Evolutionary conservation across 2,113 vertebrate genomes (phyloP).

Genomic region (Melanotaenia duboulayi): DNA sequence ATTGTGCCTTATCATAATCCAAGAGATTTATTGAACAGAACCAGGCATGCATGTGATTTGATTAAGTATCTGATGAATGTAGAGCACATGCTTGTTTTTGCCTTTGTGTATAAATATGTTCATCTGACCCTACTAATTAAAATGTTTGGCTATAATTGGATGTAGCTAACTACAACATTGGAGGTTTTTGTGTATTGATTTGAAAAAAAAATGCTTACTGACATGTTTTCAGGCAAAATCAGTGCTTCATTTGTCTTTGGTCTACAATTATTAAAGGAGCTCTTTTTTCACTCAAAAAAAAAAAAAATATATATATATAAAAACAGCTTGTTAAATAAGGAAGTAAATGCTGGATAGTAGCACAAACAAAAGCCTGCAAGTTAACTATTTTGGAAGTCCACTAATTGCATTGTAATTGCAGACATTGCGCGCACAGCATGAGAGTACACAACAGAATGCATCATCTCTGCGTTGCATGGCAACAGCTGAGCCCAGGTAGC

Average conservation of each 20-base stretch:
- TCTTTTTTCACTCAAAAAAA: background rate
- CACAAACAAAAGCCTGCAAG: constrained; percentile 34
- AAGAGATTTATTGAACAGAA: no score
- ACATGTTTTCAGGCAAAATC: background rate
- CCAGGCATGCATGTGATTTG: background rate
- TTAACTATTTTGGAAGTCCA: constrained; percentile 53
- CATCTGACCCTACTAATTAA: background rate
- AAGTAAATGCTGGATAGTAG: constrained; percentile 8
- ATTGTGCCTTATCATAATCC: background rate
- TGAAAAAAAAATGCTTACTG: no score
- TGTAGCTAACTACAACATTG: background rate
- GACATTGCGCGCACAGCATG: constrained; percentile 65
- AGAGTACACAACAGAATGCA: constrained; percentile 52
- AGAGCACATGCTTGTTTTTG: background rate
- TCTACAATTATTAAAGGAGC: background rate
- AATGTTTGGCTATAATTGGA: background rate
- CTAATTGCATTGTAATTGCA: constrained; percentile 71
- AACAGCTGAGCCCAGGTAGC: constrained; percentile 77
- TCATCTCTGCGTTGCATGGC: constrained; percentile 68
- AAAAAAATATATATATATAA: no score
- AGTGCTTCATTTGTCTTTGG: background rate
- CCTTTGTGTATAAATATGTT: background rate
- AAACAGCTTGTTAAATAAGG: constrained; percentile 11
- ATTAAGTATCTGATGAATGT: background rate
- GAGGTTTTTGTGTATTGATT: no score